Percentiles rank a stretch among this genome's conserved stretches.
Evolutionary conservation across 2,888 invertebrate genomes (phyloP).

Genomic region (Penaeus monodon): DNA sequence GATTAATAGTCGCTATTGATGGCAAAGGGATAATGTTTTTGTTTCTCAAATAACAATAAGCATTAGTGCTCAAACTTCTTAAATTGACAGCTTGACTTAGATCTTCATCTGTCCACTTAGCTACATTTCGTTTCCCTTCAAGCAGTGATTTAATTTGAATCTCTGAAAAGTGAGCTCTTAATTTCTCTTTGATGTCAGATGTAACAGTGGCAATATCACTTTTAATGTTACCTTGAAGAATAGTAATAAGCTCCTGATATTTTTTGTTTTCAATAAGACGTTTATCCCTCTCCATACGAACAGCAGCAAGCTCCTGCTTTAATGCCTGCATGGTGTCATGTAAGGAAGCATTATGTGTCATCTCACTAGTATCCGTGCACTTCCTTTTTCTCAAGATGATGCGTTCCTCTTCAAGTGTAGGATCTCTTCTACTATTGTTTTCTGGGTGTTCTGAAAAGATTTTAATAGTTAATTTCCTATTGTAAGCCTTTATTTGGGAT

Average conservation of each 20-base stretch:
- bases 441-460: no score
- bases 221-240: neutral
- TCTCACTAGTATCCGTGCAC: neutral
- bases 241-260: no score
- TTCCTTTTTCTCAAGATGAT: no score
- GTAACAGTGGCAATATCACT: neutral
- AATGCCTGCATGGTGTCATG: neutral
- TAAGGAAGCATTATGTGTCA: neutral
- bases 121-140: neutral
- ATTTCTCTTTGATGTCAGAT: no score
- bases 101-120: neutral
- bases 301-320: neutral
- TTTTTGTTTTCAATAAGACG: no score
- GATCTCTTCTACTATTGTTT: no score
- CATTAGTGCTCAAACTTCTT: slow-evolving; percentile 29
- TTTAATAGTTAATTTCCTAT: no score
- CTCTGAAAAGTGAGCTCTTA: neutral
- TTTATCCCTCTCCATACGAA: neutral
- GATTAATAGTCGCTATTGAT: slow-evolving; percentile 7
- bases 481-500: no score
- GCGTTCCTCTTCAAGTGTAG: no score
- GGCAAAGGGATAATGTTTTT: neutral
- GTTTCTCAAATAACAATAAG: slow-evolving; percentile 1
- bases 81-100: neutral
- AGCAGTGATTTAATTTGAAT: neutral